These are phyloP conservation scores for Podocnemis expansa DNA, from an alignment of 2,113 vertebrate species.

Conservation along the genomic window DNA sequence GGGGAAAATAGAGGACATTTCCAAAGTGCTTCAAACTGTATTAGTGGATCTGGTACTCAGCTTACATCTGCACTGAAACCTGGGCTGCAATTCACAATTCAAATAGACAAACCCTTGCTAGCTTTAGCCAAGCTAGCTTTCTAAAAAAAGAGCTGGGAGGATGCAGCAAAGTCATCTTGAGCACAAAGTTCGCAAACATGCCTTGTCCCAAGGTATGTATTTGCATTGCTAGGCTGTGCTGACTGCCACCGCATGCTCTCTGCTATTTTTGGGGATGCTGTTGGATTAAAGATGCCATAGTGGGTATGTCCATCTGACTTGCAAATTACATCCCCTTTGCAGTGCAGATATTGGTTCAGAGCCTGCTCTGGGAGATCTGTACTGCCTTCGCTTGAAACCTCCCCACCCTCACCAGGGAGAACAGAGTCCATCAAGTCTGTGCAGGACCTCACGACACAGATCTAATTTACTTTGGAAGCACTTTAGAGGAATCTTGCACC, in stretches of 20 bases:
- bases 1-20: background rate
- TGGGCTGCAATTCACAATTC: background rate
- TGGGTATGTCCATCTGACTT: background rate
- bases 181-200: background rate
- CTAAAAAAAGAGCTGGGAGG: background rate
- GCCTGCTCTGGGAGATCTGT: background rate
- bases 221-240: background rate
- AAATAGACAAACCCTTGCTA: background rate
- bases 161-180: background rate
- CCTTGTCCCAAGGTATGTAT: background rate
- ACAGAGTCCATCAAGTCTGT: background rate
- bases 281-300: background rate
- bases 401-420: background rate
- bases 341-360: background rate
- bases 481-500: background rate
- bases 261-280: background rate
- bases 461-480: background rate
- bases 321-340: background rate
- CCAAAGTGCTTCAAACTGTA: background rate
- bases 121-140: background rate
- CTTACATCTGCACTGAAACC: background rate
- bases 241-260: background rate
- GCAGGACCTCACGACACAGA: accelerated
- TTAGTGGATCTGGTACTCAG: background rate
- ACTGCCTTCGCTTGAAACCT: slow-evolving; percentile 29